Conservation (phyloP, 2,113 vertebrate genomes). For the Plestiodon gilberti region DNA sequence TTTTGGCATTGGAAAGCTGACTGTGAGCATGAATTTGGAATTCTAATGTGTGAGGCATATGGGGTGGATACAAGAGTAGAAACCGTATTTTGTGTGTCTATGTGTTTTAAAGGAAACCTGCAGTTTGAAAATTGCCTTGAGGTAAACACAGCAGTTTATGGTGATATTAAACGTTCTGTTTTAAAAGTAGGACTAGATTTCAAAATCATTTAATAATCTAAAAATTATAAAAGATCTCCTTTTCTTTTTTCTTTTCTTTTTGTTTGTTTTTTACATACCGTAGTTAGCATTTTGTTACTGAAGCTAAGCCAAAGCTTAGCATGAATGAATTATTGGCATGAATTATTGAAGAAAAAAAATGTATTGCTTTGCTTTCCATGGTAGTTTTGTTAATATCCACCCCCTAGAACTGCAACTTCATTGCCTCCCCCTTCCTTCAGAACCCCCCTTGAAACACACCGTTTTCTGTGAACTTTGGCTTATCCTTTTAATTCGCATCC, state of each 20-base stretch:
- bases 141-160: conserved; percentile 56
- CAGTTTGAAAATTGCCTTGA: conserved; percentile 57
- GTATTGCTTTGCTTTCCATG: conserved; percentile 68
- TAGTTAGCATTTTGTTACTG: conserved; percentile 70
- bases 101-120: conserved; percentile 58
- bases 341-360: conserved; percentile 69
- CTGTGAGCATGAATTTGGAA: conserved; percentile 61
- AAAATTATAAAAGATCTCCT: conserved; percentile 68
- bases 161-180: conserved; percentile 61
- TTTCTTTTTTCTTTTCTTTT: conserved; percentile 31
- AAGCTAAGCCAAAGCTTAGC: conserved; percentile 68
- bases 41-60: conserved; percentile 64
- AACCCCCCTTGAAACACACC: neutral
- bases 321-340: conserved; percentile 53
- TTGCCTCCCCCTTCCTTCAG: neutral
- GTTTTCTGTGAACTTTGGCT: neutral
- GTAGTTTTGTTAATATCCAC: conserved; percentile 43
- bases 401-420: conserved; percentile 38
- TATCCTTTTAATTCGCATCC: neutral
- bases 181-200: conserved; percentile 51
- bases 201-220: conserved; percentile 68
- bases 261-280: conserved; percentile 61
- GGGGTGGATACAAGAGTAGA: conserved; percentile 63
- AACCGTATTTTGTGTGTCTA: conserved; percentile 46
- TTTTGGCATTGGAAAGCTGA: conserved; percentile 41